These are phyloP conservation scores for Pteropus alecto DNA, from an alignment of 2,113 vertebrate genomes.

Conservation along the genomic window DNA sequence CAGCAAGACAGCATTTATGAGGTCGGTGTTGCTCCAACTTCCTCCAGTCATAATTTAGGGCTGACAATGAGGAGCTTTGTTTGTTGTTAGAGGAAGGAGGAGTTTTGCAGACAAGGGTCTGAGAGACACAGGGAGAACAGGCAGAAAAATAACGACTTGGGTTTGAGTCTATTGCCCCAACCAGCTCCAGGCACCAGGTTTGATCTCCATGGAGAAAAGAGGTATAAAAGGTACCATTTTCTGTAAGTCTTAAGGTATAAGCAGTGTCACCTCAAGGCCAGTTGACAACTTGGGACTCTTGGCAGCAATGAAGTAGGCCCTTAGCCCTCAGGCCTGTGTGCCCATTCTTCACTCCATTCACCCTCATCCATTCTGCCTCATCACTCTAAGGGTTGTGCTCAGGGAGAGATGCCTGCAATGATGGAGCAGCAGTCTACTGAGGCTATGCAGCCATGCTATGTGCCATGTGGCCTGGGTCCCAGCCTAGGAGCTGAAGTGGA, in stretches of 20 bases:
- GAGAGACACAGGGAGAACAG: neutral
- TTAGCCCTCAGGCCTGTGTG: too few species aligned
- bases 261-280: neutral
- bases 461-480: neutral
- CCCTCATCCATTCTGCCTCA: neutral
- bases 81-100: neutral
- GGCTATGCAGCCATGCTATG: fast-evolving
- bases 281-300: neutral
- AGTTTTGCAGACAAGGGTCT: neutral
- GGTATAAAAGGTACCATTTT: fast-evolving
- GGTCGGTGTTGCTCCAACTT: neutral
- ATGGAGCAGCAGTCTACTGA: neutral
- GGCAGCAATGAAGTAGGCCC: too few species aligned
- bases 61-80: neutral
- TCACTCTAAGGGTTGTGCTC: too few species aligned
- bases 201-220: neutral
- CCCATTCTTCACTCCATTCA: too few species aligned
- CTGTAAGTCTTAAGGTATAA: neutral
- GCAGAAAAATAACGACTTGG: neutral
- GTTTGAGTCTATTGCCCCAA: neutral
- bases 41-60: neutral
- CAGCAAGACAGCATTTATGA: fast-evolving
- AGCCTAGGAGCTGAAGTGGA: neutral
- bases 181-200: neutral
- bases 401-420: neutral